These are phyloP conservation scores for Progne subis DNA, from an alignment of 2,113 vertebrate genomes.

Conservation along the genomic window DNA sequence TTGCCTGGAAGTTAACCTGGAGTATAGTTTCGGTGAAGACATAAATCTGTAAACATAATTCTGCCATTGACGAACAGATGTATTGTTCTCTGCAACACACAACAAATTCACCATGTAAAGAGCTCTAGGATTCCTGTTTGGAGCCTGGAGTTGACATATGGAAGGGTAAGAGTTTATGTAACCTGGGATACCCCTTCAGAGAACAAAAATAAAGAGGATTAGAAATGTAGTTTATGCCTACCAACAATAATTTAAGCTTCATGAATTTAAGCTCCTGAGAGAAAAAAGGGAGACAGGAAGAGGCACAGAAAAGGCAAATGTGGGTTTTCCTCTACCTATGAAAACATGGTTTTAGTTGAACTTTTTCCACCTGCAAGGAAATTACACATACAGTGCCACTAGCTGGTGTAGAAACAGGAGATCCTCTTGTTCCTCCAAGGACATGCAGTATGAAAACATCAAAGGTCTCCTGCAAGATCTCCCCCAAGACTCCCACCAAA, in stretches of 20 bases:
- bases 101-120: neutral
- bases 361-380: neutral
- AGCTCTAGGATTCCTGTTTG: neutral
- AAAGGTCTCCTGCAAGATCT: neutral
- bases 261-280: neutral
- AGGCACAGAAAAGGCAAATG: neutral
- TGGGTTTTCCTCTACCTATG: neutral
- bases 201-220: neutral
- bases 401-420: neutral
- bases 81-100: neutral
- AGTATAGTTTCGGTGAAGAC: neutral
- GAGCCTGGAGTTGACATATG: neutral
- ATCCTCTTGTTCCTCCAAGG: neutral
- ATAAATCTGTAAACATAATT: neutral
- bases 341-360: neutral
- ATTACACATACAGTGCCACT: accelerated
- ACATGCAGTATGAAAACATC: neutral
- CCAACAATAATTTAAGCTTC: neutral
- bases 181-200: neutral
- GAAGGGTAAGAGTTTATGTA: neutral
- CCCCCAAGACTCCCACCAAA: neutral
- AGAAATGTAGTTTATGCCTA: neutral
- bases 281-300: too few relatives aligned
- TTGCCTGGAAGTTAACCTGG: neutral
- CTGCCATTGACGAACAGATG: neutral